These are phyloP conservation scores for Paramormyrops kingsleyae DNA, from an alignment of 2,113 vertebrate genomes.

Conservation along the genomic window DNA sequence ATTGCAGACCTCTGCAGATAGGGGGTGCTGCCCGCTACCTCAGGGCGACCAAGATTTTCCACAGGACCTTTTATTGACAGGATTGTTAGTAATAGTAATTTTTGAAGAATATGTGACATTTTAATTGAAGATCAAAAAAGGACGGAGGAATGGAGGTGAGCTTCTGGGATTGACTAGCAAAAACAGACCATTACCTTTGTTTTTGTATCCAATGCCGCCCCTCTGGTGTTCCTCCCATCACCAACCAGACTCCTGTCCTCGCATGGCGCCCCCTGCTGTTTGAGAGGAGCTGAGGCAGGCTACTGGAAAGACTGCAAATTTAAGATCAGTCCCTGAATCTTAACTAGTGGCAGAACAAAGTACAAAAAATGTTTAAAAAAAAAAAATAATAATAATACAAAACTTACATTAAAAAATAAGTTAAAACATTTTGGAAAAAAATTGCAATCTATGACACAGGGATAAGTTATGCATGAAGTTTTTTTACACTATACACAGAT, in stretches of 20 bases:
- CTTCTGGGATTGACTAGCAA: slow-evolving; percentile 49
- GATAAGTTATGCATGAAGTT: slow-evolving; percentile 63
- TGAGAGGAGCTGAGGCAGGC: slow-evolving; percentile 43
- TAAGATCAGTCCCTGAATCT: slow-evolving; percentile 45
- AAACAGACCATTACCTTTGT: slow-evolving; percentile 48
- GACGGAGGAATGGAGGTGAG: slow-evolving; percentile 31
- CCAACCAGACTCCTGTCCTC: slow-evolving; percentile 37
- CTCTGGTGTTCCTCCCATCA: slow-evolving; percentile 42
- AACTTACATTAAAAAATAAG: slow-evolving; percentile 38
- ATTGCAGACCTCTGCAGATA: slow-evolving; percentile 94
- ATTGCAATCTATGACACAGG: slow-evolving; percentile 55
- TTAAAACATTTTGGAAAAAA: slow-evolving; percentile 19
- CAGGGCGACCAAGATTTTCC: slow-evolving; percentile 38
- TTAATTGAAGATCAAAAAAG: slow-evolving; percentile 38
- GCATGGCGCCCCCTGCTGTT: slow-evolving; percentile 44
- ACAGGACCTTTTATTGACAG: slow-evolving; percentile 41
- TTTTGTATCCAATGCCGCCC: slow-evolving; percentile 33
- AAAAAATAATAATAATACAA: slow-evolving; percentile 36
- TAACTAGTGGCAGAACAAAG: slow-evolving; percentile 30
- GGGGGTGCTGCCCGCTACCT: slow-evolving; percentile 44
- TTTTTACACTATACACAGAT: slow-evolving; percentile 53
- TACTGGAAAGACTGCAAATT: slow-evolving; percentile 36
- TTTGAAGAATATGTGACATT: slow-evolving; percentile 39
- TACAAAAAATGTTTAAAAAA: slow-evolving; percentile 39
- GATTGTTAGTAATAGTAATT: slow-evolving; percentile 41